Conservation (phyloP, 2,888 invertebrate genomes). For the Zeuzera pyrina region DNA sequence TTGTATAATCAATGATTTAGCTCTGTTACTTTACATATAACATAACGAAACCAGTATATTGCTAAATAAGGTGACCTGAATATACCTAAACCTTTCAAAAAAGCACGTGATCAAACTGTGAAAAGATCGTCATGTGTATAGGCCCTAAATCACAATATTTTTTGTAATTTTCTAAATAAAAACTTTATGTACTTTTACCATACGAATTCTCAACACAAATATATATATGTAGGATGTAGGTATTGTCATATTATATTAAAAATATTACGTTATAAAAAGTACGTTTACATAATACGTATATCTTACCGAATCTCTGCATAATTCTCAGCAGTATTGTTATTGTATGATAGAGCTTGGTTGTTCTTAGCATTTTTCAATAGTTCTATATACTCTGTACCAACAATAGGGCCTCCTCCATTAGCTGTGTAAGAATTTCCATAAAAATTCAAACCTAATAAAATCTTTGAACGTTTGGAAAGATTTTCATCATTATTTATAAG, state of each 20-base stretch:
- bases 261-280: constrained; percentile 1
- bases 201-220: constrained; percentile 2
- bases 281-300: neutral
- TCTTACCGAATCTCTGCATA: constrained; percentile 88
- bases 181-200: too few relatives aligned
- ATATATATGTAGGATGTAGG: neutral
- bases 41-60: too few relatives aligned
- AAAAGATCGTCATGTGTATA: too few relatives aligned
- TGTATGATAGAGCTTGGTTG: constrained; percentile 80
- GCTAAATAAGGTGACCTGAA: too few relatives aligned
- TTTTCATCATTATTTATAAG: constrained; percentile 76
- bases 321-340: constrained; percentile 86
- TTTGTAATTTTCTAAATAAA: too few relatives aligned
- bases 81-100: too few relatives aligned
- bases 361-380: constrained; percentile 81
- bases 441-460: constrained; percentile 92
- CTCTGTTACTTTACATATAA: too few relatives aligned
- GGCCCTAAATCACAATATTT: too few relatives aligned
- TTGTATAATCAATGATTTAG: too few relatives aligned
- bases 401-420: constrained; percentile 86
- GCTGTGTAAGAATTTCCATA: constrained; percentile 92
- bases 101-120: too few relatives aligned
- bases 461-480: constrained; percentile 78
- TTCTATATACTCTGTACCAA: constrained; percentile 85
- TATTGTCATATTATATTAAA: constrained; percentile 6